Evolutionary conservation across 92 coral and sea anemone genomes (phyloP).

Genomic region (Desmophyllum pertusum): DNA sequence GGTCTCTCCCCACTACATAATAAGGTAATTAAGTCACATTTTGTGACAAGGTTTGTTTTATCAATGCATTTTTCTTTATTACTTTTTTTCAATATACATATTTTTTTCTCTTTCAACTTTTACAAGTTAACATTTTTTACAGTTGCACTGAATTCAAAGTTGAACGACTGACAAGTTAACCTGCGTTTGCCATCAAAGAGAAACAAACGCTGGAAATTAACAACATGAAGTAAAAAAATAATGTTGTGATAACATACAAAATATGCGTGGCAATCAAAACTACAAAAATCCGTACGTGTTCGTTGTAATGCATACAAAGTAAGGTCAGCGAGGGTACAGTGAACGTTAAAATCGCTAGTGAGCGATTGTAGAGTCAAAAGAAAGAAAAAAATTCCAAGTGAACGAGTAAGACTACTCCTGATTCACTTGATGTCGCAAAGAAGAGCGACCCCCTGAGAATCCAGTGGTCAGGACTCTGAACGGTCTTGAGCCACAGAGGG

Average conservation of each 20-base stretch:
- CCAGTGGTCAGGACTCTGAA: slow-evolving; percentile 92
- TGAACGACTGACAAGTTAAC: background rate
- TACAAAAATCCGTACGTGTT: background rate
- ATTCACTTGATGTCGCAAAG: slow-evolving; percentile 84
- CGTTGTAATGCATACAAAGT: background rate
- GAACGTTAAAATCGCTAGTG: background rate
- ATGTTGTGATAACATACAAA: background rate
- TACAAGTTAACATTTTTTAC: background rate
- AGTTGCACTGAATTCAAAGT: background rate
- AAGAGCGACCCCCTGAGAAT: slow-evolving; percentile 89
- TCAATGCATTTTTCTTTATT: background rate
- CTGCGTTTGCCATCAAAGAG: background rate
- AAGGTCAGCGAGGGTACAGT: background rate
- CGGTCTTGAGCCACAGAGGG: slow-evolving; percentile 93
- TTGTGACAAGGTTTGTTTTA: background rate
- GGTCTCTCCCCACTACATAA: too few relatives aligned
- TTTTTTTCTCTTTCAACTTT: background rate
- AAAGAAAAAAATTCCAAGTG: background rate
- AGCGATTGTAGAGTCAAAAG: background rate
- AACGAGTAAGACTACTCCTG: background rate
- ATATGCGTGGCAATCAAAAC: background rate
- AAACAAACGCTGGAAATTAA: background rate
- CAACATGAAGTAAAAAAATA: too few relatives aligned
- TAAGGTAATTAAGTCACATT: background rate
- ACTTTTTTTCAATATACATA: background rate